A percentile compares a stretch with the other conserved stretches of the same genome.
phyloP scores from a whole-genome alignment of 2,113 vertebrate species.

The Prunella fulvescens region DNA sequence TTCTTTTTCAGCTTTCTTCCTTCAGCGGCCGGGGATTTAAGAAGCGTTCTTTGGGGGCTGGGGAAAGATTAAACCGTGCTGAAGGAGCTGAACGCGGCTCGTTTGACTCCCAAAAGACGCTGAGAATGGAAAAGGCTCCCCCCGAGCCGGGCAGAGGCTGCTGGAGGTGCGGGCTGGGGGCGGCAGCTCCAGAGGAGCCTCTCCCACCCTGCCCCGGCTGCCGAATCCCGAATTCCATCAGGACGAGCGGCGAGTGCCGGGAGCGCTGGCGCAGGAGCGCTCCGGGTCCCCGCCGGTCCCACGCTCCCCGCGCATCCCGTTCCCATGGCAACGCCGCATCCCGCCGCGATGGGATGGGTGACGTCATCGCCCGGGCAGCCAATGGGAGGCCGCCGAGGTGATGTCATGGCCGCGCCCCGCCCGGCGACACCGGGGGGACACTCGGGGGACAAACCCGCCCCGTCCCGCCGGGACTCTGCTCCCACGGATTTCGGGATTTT shows the following conservation, averaged over 20 bases:
- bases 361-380: constrained; percentile 80
- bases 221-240: accelerated
- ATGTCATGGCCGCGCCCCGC: constrained; percentile 77
- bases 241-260: accelerated
- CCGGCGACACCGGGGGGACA: background rate
- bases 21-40: background rate
- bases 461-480: accelerated
- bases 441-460: accelerated
- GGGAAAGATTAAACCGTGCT: background rate
- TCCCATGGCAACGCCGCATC: constrained; percentile 81
- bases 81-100: accelerated
- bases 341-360: constrained; percentile 58
- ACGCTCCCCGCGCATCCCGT: constrained; percentile 70
- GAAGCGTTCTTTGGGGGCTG: accelerated
- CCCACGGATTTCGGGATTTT: accelerated
- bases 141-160: background rate
- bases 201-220: accelerated
- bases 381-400: constrained; percentile 80
- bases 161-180: accelerated
- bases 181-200: accelerated
- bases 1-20: background rate
- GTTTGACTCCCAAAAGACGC: background rate
- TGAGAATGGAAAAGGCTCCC: accelerated
- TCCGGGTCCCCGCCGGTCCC: background rate
- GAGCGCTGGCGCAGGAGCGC: accelerated